Percentiles rank a stretch among this genome's conserved stretches.
phyloP scores from a whole-genome alignment of 2,113 vertebrate genomes.

The Anas platyrhynchos region DNA sequence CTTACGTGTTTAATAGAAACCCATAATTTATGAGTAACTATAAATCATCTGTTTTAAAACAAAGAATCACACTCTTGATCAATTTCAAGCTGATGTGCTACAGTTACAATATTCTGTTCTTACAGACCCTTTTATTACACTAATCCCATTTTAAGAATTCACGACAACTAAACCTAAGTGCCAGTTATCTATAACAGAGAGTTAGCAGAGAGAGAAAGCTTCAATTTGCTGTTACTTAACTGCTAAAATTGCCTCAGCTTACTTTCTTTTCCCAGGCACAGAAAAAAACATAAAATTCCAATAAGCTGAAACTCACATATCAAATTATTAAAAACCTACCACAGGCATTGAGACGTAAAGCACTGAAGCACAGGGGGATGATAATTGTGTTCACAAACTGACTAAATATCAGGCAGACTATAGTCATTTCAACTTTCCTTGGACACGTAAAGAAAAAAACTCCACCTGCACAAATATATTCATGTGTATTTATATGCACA shows the following conservation, averaged over 20 bases:
- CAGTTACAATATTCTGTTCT: neutral
- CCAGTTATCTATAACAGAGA: neutral
- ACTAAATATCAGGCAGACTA: neutral
- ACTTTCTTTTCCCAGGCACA: neutral
- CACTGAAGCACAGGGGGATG: neutral
- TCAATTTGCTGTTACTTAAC: neutral
- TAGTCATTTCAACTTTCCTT: neutral
- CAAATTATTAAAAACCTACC: constrained; percentile 6
- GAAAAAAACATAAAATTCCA: neutral
- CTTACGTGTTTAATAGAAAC: constrained; percentile 67
- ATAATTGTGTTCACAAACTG: neutral
- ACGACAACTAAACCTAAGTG: neutral
- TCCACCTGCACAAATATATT: neutral
- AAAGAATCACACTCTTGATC: constrained; percentile 50
- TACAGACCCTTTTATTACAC: neutral
- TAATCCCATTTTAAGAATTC: constrained; percentile 12
- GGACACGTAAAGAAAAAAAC: neutral
- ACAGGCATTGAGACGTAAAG: neutral
- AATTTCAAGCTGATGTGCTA: constrained; percentile 19
- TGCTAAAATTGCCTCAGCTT: neutral
- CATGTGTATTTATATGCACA: neutral
- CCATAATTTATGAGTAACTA: constrained; percentile 58
- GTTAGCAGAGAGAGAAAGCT: neutral
- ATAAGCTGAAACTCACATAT: neutral
- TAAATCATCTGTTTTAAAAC: constrained; percentile 56